Base-by-base conservation (phyloP, 2,888 invertebrate genomes). In the Aleiodes testaceus region DNA sequence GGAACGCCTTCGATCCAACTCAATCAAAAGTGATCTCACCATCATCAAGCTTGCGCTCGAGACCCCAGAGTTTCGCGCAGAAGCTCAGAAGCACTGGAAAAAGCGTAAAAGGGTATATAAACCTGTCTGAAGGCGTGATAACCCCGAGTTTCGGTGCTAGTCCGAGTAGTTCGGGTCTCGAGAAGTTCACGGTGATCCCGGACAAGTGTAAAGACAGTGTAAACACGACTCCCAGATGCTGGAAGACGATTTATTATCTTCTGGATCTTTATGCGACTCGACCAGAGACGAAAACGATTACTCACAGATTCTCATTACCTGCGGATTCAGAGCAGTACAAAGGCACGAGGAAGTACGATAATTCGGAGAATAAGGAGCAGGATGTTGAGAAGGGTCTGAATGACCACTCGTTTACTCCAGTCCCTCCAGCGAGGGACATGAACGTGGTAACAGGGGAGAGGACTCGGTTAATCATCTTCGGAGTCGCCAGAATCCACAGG, bases 261-360 rank as follows among this genome's bases (percentile, higher is more conserved):
- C 89, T 98, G 69, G 97, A 98, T 83, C 88, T 98, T 66, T 98
- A 98, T 85, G 97, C 97, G 5, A 96, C 95, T 63, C 95, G 96
- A 92, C 97, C 98, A 0, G 97, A 97, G 84, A 95, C 97, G 0
- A 97, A 97, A 88, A 97, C 97, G 0, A 94, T 97, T 53, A 92
- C 93, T 36, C 94, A 95, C 86, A 90, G 93, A 90, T 92, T 94
- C 83, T 94, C 93, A 0, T 90, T 93, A 77, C 92, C 91, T 4
- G 90, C 91, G 2, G 94, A 94, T 76, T 91, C 92, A 0, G 95
- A 94, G 69, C 91, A 92, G 74, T 92, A 91, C 80, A 93, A 93
- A 81, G 88, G 89, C 50, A 87, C 86, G 22, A 50, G 73, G 6
- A 92, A 91, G 77, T 89, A 90, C 79, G 91, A 91, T 71, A 87